phyloP scores from a whole-genome alignment of 2,888 invertebrate species.

The Melitaea athalia region DNA sequence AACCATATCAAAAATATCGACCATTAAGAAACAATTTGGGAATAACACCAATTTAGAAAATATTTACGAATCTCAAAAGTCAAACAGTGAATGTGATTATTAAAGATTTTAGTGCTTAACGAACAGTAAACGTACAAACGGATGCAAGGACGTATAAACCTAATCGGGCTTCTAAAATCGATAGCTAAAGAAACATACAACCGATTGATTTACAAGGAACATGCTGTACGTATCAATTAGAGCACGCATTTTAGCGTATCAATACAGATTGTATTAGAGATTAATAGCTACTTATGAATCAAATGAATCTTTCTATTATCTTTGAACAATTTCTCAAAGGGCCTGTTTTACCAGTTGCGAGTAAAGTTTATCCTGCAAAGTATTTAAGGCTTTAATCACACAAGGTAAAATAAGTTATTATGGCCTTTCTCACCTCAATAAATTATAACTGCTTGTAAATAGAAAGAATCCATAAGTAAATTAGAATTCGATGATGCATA shows the following conservation, averaged over 20 bases:
- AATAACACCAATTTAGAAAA: background rate
- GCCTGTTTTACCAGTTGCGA: no score
- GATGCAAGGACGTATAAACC: slow-evolving; percentile 33
- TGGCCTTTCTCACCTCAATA: no score
- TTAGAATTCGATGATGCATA: no score
- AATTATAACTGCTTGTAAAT: no score
- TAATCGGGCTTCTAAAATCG: slow-evolving; percentile 27
- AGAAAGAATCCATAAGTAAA: no score
- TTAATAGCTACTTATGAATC: background rate
- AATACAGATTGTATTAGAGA: background rate
- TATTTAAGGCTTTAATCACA: no score
- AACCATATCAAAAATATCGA: no score
- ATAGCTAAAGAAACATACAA: slow-evolving; percentile 22
- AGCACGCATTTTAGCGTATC: background rate
- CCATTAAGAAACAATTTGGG: background rate
- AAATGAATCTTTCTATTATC: background rate
- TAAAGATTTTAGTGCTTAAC: slow-evolving; percentile 26
- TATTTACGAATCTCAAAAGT: background rate
- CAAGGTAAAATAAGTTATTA: no score
- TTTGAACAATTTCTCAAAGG: background rate
- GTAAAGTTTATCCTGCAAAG: no score
- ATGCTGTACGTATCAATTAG: background rate
- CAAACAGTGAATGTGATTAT: background rate
- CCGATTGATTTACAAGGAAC: slow-evolving; percentile 7
- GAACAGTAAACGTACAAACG: slow-evolving; percentile 21